A percentile compares a stretch with the other conserved stretches of the same genome.
Evolutionary conservation across 2,797 vertebrate genomes (phyloP).

Genomic region (Mormyrus hasselquistii): DNA sequence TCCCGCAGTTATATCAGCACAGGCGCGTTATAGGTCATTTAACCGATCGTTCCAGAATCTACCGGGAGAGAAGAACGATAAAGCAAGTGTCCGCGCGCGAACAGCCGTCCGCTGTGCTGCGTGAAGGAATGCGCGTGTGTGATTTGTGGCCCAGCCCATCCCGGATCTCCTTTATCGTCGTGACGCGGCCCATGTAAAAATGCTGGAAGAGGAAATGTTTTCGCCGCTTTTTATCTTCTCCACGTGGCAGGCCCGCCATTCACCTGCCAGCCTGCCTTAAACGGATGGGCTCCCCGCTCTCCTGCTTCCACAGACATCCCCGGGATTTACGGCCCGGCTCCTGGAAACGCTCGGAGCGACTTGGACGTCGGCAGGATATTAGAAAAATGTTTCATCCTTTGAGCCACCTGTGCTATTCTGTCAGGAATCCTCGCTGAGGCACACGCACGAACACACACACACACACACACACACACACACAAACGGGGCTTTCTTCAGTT

Average conservation of each 20-base stretch:
- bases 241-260: background rate
- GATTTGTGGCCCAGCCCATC: background rate
- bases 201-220: conserved; percentile 17
- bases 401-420: background rate
- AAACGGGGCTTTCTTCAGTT: background rate
- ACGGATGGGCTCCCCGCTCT: background rate
- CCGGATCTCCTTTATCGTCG: background rate
- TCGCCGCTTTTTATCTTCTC: background rate
- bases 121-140: background rate
- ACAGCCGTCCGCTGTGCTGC: background rate
- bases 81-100: background rate
- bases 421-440: background rate
- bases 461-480: background rate
- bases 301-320: background rate
- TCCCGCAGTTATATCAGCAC: background rate
- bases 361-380: background rate
- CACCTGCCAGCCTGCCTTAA: conserved; percentile 9
- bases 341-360: background rate
- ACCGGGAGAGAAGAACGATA: background rate
- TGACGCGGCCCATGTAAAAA: conserved; percentile 8
- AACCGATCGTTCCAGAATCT: background rate
- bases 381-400: conserved; percentile 10
- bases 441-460: background rate
- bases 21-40: background rate
- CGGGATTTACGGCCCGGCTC: background rate